phyloP scores from a whole-genome alignment of 53 echinoderm and acorn worm species.

The Actinopyga echinites region DNA sequence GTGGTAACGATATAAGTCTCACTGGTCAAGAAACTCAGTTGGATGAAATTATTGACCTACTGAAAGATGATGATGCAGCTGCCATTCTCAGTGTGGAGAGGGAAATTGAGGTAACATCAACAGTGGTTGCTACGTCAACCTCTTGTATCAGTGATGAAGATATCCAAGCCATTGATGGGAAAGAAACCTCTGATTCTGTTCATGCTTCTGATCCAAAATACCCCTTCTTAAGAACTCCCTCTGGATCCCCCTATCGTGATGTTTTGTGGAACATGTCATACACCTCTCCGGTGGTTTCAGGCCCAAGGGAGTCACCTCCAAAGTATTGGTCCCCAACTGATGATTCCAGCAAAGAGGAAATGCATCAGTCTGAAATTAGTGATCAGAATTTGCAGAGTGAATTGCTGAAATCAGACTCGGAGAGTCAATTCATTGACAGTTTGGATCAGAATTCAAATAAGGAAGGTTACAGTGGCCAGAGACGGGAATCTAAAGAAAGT shows the following conservation, averaged over 20 bases:
- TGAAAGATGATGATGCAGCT: too few species aligned
- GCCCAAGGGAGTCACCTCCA: neutral
- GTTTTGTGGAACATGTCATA: conserved; percentile 34
- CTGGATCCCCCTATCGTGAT: conserved; percentile 24
- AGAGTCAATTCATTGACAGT: neutral
- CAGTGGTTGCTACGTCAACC: too few species aligned
- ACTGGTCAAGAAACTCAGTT: too few species aligned
- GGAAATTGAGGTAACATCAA: too few species aligned
- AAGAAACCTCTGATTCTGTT: too few species aligned
- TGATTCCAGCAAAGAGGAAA: neutral
- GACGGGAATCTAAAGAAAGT: too few species aligned
- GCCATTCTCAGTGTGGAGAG: too few species aligned
- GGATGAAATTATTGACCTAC: too few species aligned
- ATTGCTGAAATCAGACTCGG: neutral
- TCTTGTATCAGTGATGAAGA: too few species aligned
- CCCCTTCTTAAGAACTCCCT: conserved; percentile 1
- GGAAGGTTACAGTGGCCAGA: neutral
- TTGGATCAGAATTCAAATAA: neutral
- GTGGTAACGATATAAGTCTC: too few species aligned
- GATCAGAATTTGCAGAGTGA: neutral
- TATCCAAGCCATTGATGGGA: too few species aligned
- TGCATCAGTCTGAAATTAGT: neutral
- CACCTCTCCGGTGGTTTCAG: neutral
- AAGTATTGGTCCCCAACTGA: conserved; percentile 23
- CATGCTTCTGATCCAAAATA: neutral